phyloP scores from a whole-genome alignment of 2,888 invertebrate species.

The Drosophila austrosaltans region DNA sequence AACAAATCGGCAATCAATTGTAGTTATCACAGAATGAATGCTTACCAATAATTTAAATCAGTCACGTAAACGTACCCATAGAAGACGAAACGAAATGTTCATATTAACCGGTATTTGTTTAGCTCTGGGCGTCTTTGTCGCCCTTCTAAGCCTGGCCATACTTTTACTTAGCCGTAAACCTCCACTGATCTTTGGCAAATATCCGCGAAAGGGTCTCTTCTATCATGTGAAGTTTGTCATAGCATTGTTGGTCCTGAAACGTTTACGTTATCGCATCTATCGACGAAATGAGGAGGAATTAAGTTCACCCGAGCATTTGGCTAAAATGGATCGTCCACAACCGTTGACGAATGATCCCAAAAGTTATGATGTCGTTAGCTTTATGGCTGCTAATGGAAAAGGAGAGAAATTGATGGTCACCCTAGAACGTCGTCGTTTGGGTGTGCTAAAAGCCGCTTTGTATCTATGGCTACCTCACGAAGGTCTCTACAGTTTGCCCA shows the following conservation, averaged over 20 bases:
- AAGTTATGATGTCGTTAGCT: constrained; percentile 90
- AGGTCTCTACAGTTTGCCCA: constrained; percentile 88
- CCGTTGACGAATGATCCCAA: constrained; percentile 84
- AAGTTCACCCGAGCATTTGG: constrained; percentile 64
- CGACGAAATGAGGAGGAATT: constrained; percentile 65
- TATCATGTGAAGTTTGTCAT: constrained; percentile 85
- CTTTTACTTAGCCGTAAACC: constrained; percentile 73
- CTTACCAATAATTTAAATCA: constrained; percentile 25
- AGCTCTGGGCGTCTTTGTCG: constrained; percentile 51
- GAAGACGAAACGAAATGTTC: constrained; percentile 50
- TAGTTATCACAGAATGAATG: not conserved
- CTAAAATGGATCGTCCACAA: constrained; percentile 85
- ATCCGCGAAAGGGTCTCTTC: constrained; percentile 85
- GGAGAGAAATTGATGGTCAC: constrained; percentile 88
- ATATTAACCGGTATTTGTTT: constrained; percentile 50
- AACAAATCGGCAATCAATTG: constrained; percentile 8
- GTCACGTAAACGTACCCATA: constrained; percentile 47
- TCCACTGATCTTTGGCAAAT: constrained; percentile 84
- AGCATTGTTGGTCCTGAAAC: constrained; percentile 83
- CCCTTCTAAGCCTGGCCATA: constrained; percentile 56
- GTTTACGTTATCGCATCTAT: constrained; percentile 83
- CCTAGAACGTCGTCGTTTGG: constrained; percentile 87
- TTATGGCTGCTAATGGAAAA: constrained; percentile 87
- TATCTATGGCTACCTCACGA: constrained; percentile 88
- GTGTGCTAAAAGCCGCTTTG: constrained; percentile 87